phyloP scores from a whole-genome alignment of 2,797 vertebrate species.

The Spatula clypeata region DNA sequence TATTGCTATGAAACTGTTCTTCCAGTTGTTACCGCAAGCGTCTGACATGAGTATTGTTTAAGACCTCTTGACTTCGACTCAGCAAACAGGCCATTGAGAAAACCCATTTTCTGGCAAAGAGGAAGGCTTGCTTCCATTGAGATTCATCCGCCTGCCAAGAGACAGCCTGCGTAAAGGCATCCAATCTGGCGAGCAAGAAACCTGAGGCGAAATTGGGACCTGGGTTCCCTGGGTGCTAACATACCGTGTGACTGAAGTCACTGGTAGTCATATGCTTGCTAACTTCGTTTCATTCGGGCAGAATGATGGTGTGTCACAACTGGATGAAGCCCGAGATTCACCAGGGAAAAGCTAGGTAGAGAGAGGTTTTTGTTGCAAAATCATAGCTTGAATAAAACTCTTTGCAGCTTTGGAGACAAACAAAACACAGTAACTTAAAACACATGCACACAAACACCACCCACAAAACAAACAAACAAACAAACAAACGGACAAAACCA shows the following conservation, averaged over 20 bases:
- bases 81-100: background rate
- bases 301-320: background rate
- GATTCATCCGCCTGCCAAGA: background rate
- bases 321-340: background rate
- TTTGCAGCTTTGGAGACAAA: background rate
- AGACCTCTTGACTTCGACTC: background rate
- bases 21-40: background rate
- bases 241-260: background rate
- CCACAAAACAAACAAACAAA: no score
- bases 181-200: background rate
- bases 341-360: background rate
- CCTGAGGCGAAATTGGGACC: background rate
- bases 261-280: background rate
- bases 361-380: background rate
- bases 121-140: background rate
- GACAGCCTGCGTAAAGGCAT: background rate
- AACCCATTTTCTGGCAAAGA: background rate
- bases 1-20: background rate
- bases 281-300: background rate
- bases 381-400: background rate
- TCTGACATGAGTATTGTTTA: background rate
- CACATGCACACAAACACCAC: background rate
- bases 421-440: background rate
- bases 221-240: background rate
- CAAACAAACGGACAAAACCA: no score